Evolutionary conservation across 2,113 vertebrate species (phyloP), one percentile per base, ranked within the genome.

Genomic region (Oxygymnocypris stewartii): DNA sequence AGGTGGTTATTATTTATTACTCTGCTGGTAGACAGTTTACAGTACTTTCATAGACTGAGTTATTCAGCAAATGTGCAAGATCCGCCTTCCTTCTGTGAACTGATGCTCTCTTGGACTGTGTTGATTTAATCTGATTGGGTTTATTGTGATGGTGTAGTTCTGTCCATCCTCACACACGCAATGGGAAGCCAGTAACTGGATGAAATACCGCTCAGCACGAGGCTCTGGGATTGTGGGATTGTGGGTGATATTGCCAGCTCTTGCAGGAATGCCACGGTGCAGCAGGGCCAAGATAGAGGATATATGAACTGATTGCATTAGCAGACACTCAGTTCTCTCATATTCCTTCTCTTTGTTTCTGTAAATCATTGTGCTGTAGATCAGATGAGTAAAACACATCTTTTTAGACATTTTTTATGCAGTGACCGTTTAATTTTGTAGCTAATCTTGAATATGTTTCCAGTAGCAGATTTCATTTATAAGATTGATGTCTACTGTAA

Each of bases 271-370:
- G 28, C 25, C 85, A 89, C 69, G 82, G 35, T 83, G 42, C 54
- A 59, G 57, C 84, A 86, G 59, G 86, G 47, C 87, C 86, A 18
- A 1, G 42, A 85, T 74, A 79, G 85, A 42, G 63, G 74, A 85
- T 91, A 88, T 91, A 86, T 88, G 65, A 79, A 84, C 88, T 89
- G 89, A 92, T 87, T 89, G 88, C 76, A 84, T 93, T 92, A 87
- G 79, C 93, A 93, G 91, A 92, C 87, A 63, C 79, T 80, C 37
- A 20, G 20, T 11, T 77, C 31, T 63, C 31, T 85, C n/a, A 12
- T 57, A 16, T 49, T 51, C 80, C n/a, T 71, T 37, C 14, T 74
- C 76, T 74, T 42, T 81, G 63, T 80, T 73, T 35, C 49, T 40
- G 40, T 57, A 51, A 61, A 18, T 78, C 40, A n/a, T 83, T 78